A percentile compares a stretch with the other conserved stretches of the same genome.
These are phyloP conservation scores for Aplocera efformata DNA, from an alignment of 2,888 invertebrate species.

Conservation along the genomic window DNA sequence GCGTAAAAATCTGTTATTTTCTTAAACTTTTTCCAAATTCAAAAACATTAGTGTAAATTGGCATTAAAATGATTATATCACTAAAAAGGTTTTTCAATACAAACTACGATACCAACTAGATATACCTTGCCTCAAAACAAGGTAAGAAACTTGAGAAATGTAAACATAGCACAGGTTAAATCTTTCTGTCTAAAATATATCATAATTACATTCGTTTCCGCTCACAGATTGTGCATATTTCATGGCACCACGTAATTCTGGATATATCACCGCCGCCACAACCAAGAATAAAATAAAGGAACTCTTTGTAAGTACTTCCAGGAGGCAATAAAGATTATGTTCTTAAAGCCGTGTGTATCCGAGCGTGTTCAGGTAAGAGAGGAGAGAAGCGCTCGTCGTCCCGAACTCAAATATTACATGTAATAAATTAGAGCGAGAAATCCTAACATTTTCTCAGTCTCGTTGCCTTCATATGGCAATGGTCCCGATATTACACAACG, in stretches of 20 bases:
- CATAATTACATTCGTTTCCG: constrained; percentile 35
- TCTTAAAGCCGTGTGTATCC: constrained; percentile 50
- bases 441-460: constrained; percentile 54
- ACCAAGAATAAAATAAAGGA: constrained; percentile 54
- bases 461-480: constrained; percentile 60
- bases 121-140: too few relatives aligned
- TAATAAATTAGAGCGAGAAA: constrained; percentile 62
- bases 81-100: too few relatives aligned
- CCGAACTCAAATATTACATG: constrained; percentile 60
- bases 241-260: constrained; percentile 43
- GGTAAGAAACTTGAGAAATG: constrained; percentile 27
- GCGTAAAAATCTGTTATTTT: too few relatives aligned
- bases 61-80: too few relatives aligned
- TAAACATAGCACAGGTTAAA: constrained; percentile 33
- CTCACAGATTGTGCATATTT: constrained; percentile 49
- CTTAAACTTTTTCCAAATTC: too few relatives aligned
- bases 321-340: constrained; percentile 64
- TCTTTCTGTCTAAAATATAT: constrained; percentile 36
- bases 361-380: constrained; percentile 36
- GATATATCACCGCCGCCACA: constrained; percentile 46
- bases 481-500: constrained; percentile 69
- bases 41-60: too few relatives aligned
- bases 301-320: constrained; percentile 46
- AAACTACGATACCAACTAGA: too few relatives aligned
- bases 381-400: constrained; percentile 35